phyloP scores from a whole-genome alignment of 35 echinoderm and acorn worm genomes.

The Stichopus chloronotus region DNA sequence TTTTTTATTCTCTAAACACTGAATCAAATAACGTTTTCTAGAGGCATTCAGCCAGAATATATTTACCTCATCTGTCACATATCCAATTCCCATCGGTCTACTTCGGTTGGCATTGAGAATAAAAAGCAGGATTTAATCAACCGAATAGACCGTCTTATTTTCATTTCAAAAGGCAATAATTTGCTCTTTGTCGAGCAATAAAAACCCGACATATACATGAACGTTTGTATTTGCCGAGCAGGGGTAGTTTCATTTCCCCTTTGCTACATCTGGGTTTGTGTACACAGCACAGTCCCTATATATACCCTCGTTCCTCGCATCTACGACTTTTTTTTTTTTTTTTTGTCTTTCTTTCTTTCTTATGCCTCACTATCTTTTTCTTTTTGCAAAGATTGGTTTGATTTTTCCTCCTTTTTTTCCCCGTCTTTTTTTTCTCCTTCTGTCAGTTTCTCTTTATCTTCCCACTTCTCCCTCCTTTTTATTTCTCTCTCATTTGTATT shows the following conservation, averaged over 20 bases:
- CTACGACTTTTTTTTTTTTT: background rate
- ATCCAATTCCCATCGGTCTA: constrained; percentile 50
- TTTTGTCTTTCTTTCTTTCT: no score
- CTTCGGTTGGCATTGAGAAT: constrained; percentile 51
- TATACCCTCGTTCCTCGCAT: background rate
- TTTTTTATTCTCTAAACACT: constrained; percentile 3
- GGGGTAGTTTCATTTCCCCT: constrained; percentile 26
- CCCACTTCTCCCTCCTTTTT: background rate
- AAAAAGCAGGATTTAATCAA: constrained; percentile 50
- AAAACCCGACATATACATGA: constrained; percentile 13
- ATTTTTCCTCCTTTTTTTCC: background rate
- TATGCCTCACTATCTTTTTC: background rate
- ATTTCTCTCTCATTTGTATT: background rate
- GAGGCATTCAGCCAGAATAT: constrained; percentile 47
- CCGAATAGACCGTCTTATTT: constrained; percentile 51
- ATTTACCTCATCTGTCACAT: constrained; percentile 49
- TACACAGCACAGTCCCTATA: constrained; percentile 33
- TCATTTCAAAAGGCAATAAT: constrained; percentile 52
- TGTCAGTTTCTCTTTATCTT: background rate
- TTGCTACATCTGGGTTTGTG: constrained; percentile 49
- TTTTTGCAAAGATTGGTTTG: background rate
- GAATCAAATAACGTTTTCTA: constrained; percentile 18
- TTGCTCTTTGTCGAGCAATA: constrained; percentile 39
- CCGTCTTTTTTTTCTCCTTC: background rate
- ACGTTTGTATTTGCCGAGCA: constrained; percentile 44